Base-by-base conservation (phyloP, 2,888 invertebrate species). In the Marasmarcha lunaedactyla region DNA sequence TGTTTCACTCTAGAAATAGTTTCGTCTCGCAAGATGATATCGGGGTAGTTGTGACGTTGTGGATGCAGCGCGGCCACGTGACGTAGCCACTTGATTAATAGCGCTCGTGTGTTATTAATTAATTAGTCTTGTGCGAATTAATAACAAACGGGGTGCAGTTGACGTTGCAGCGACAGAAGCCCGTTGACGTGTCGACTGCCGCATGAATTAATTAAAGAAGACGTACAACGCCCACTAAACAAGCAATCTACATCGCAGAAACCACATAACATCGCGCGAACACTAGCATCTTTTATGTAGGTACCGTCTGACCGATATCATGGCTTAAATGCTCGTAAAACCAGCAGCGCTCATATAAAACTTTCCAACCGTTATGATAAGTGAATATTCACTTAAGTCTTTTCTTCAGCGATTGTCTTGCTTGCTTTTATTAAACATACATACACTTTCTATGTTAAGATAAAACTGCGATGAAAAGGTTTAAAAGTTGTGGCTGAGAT, bases 141-240 rank as follows among this genome's bases (percentile, higher is more conserved):
- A 76, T 77, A 71, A 66, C 60, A 69, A 62, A 56, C 20, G 59
- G 63, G 66, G 63, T 79, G 79, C 71, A 76, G 62, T 60, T 70
- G 79, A 72, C 77, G 68, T 55, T 57, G 52, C 54, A 62, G 52
- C 54, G 62, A 50, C 63, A 63, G 59, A 58, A 52, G 56, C 55
- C 54, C 62, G 30, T 2, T 3, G 30, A 9, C 30, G 54, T 57
- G 63, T 57, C 55, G 60, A 63, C 55, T 59, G 45, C 56, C 55
- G 52, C 54, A 45, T 48, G 54, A 61, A 66, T 71, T 79, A 73
- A 79, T 79, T 76, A 72, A 63, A 65, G 77, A 78, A 77, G 71
- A 65, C 74, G 56, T 69, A 63, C 50, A 58, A 48, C 52, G 52
- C 30, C 30, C 30, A 30, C 30, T 11, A 30, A 30, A 30, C 11